These are phyloP conservation scores for Agrotis clavis DNA, from an alignment of 2,888 invertebrate genomes.

Conservation along the genomic window DNA sequence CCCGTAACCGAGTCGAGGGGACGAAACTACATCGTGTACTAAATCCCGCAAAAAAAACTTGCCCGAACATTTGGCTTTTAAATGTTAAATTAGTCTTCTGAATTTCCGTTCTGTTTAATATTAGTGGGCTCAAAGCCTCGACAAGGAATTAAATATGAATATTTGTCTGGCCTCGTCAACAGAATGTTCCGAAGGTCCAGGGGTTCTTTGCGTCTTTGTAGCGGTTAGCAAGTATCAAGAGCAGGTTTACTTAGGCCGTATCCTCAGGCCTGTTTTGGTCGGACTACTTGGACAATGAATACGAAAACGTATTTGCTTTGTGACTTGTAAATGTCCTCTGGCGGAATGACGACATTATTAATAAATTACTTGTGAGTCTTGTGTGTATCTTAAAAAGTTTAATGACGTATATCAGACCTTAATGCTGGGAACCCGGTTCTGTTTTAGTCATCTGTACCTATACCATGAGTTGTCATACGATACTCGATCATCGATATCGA, in stretches of 20 bases:
- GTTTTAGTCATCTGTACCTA: background rate
- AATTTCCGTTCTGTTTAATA: conserved; percentile 80
- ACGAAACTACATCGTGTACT: conserved; percentile 23
- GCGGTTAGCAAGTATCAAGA: conserved; percentile 76
- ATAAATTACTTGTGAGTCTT: conserved; percentile 80
- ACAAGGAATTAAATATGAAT: conserved; percentile 89
- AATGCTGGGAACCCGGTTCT: conserved; percentile 3
- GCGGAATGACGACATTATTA: conserved; percentile 85
- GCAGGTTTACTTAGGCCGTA: conserved; percentile 86
- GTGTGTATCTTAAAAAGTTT: conserved; percentile 78
- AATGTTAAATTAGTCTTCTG: conserved; percentile 76
- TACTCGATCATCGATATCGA: too few relatives aligned
- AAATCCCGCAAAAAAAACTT: conserved; percentile 44
- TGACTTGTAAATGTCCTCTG: conserved; percentile 85
- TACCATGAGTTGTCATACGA: too few relatives aligned
- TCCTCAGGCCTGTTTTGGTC: conserved; percentile 82
- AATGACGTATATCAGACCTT: conserved; percentile 38
- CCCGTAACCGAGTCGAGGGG: conserved; percentile 36
- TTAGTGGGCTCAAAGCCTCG: conserved; percentile 80
- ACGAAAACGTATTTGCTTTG: conserved; percentile 85
- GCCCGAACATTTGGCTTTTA: conserved; percentile 42
- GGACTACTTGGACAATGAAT: conserved; percentile 84
- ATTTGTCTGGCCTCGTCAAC: conserved; percentile 84
- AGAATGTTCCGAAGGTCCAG: conserved; percentile 80
- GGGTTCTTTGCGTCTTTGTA: conserved; percentile 84